phyloP scores from a whole-genome alignment of 2,888 invertebrate species.

The Luperina nickerlii region DNA sequence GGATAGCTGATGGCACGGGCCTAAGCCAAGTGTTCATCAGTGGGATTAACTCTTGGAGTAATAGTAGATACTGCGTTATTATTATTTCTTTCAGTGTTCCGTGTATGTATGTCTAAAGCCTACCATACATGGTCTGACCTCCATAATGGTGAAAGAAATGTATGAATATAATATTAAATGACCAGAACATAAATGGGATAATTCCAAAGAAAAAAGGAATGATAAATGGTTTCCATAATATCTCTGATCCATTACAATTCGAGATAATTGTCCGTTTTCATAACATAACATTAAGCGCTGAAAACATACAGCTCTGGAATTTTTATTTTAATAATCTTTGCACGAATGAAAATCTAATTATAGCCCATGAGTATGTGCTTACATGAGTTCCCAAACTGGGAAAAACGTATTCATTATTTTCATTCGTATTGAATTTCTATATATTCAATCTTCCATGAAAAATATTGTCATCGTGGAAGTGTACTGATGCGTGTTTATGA shows the following conservation, averaged over 20 bases:
- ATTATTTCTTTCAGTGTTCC: too few relatives aligned
- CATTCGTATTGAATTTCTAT: neutral
- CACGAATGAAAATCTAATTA: slow-evolving; percentile 40
- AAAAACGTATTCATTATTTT: slow-evolving; percentile 27
- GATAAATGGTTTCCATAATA: neutral
- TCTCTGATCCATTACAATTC: neutral
- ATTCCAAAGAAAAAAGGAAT: neutral
- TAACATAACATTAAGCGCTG: neutral
- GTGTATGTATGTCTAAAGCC: too few relatives aligned
- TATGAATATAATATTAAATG: neutral
- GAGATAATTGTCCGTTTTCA: slow-evolving; percentile 13
- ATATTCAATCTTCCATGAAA: slow-evolving; percentile 20
- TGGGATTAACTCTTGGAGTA: too few relatives aligned
- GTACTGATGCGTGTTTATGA: neutral
- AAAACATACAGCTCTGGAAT: neutral
- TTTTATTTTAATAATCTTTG: slow-evolving; percentile 24
- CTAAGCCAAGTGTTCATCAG: too few relatives aligned
- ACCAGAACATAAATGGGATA: neutral
- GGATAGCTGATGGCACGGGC: too few relatives aligned
- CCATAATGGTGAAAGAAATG: neutral
- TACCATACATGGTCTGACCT: neutral
- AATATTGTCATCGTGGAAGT: slow-evolving; percentile 4
- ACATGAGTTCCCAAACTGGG: slow-evolving; percentile 1
- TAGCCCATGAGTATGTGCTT: neutral
- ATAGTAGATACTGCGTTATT: too few relatives aligned